phyloP scores from a whole-genome alignment of 2,888 invertebrate genomes.

The Chironomus riparius region DNA sequence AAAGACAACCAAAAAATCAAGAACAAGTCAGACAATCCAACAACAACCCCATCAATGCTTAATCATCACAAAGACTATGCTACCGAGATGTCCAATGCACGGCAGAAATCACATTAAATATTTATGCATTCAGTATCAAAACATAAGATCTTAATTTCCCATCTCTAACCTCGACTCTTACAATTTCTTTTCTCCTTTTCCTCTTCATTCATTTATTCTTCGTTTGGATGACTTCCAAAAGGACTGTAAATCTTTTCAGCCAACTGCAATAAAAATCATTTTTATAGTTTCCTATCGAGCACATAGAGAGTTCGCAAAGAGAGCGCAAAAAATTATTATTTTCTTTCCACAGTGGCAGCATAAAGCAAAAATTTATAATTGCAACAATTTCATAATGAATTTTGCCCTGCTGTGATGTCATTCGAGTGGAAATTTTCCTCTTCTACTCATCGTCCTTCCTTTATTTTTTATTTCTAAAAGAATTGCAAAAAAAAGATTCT shows the following conservation, averaged over 20 bases:
- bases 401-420: neutral
- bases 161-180: neutral
- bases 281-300: too few relatives aligned
- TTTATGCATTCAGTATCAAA: neutral
- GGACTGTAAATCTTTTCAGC: neutral
- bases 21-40: too few relatives aligned
- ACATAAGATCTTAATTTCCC: neutral
- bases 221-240: neutral
- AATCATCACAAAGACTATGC: neutral
- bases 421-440: constrained; percentile 1
- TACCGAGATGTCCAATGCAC: neutral
- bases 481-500: neutral
- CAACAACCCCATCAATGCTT: too few relatives aligned
- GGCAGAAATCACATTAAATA: neutral
- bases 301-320: neutral
- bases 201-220: too few relatives aligned
- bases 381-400: constrained; percentile 10
- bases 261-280: neutral
- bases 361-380: neutral
- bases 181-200: too few relatives aligned
- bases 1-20: too few relatives aligned
- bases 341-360: neutral
- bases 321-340: neutral
- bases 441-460: neutral
- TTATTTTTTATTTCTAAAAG: too few relatives aligned